Percentiles rank a stretch among this genome's conserved stretches.
These are phyloP conservation scores for Stenurella melanura DNA, from an alignment of 2,888 invertebrate genomes.

Conservation along the genomic window DNA sequence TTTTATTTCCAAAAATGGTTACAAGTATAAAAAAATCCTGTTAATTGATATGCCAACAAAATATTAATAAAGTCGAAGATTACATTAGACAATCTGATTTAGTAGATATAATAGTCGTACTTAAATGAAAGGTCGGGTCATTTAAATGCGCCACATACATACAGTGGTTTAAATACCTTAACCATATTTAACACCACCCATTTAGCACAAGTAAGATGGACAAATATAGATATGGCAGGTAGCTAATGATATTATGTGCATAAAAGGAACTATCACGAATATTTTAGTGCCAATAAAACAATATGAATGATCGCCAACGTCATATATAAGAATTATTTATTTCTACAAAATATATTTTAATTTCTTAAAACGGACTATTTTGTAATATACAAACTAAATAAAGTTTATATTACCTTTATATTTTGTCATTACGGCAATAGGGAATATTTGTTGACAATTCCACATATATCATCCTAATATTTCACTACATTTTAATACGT, in stretches of 20 bases:
- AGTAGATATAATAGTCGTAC: neutral
- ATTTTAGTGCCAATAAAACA: conserved; percentile 35
- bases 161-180: conserved; percentile 28
- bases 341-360: neutral
- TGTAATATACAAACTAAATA: neutral
- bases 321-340: neutral
- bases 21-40: no score
- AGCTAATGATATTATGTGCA: conserved; percentile 35
- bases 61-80: neutral
- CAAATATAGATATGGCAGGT: conserved; percentile 38
- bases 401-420: neutral
- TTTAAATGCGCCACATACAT: conserved; percentile 20
- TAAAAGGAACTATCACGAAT: conserved; percentile 37
- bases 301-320: neutral
- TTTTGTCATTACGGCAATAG: neutral
- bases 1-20: no score
- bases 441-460: neutral
- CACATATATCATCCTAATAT: no score
- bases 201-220: conserved; percentile 31
- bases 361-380: neutral
- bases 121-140: conserved; percentile 19
- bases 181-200: conserved; percentile 34
- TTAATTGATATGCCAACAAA: neutral
- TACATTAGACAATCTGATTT: neutral
- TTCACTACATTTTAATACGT: no score